These are phyloP conservation scores for Cercocebus atys DNA, from an alignment of 2,113 vertebrate species.

Conservation along the genomic window DNA sequence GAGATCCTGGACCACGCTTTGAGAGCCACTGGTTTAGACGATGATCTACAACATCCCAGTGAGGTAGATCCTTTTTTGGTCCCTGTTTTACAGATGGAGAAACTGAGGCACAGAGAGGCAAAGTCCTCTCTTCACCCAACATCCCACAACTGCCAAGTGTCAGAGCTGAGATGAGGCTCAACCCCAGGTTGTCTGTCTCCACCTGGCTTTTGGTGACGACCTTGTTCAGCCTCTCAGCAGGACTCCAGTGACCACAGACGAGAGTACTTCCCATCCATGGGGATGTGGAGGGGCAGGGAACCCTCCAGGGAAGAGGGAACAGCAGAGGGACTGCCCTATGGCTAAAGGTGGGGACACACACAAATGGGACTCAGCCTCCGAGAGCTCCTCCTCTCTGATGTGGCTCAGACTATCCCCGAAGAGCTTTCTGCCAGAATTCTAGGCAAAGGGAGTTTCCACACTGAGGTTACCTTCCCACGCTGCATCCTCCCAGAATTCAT, in stretches of 20 bases:
- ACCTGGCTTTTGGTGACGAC: background rate
- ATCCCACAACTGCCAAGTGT: background rate
- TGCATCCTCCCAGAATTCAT: background rate
- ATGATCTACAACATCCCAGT: background rate
- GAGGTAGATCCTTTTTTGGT: background rate
- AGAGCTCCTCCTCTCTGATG: background rate
- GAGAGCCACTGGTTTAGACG: background rate
- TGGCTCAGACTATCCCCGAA: background rate
- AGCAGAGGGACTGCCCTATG: background rate
- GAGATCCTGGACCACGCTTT: background rate
- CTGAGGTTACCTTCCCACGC: accelerated
- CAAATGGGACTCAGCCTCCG: background rate
- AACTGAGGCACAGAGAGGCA: background rate
- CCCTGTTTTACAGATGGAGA: background rate
- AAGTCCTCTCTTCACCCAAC: background rate
- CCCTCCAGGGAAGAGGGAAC: background rate
- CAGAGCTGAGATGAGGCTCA: background rate
- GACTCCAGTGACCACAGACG: background rate
- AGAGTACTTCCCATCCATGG: background rate
- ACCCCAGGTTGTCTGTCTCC: background rate
- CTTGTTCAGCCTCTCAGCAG: background rate
- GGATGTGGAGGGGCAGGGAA: background rate
- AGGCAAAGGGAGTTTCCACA: background rate
- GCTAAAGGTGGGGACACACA: background rate
- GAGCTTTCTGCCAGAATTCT: background rate